Conservation (phyloP, 2,113 vertebrate genomes). For the Gambusia affinis region DNA sequence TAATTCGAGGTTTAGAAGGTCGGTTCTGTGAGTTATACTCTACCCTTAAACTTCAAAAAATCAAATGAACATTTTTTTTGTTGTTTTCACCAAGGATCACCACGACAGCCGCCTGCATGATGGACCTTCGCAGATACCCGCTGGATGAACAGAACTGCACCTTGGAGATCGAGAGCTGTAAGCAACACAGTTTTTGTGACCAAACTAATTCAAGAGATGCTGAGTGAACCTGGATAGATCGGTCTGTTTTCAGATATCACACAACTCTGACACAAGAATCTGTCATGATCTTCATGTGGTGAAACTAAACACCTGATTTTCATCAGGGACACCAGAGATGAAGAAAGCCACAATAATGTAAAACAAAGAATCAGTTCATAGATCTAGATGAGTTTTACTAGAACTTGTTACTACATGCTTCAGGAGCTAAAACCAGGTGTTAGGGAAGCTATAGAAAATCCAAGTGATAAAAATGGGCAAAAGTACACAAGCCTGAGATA, state of each 20-base stretch:
- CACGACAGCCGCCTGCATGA: conserved; percentile 96
- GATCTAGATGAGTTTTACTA: neutral
- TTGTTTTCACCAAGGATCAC: conserved; percentile 83
- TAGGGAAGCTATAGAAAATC: too few relatives aligned
- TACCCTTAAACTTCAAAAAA: neutral
- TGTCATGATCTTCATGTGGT: neutral
- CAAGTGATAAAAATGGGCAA: too few relatives aligned
- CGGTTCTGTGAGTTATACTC: neutral
- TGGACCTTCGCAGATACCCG: conserved; percentile 93
- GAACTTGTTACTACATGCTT: too few relatives aligned
- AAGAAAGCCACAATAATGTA: neutral
- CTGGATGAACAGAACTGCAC: conserved; percentile 96
- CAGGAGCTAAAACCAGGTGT: too few relatives aligned
- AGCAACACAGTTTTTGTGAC: conserved; percentile 57
- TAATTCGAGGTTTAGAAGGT: neutral
- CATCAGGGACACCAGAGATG: neutral
- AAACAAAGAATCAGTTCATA: neutral
- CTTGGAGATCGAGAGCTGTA: conserved; percentile 94
- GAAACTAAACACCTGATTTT: neutral
- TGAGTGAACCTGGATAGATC: neutral
- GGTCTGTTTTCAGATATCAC: neutral
- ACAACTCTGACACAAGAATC: neutral
- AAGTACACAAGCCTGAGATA: too few relatives aligned
- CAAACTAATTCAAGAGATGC: neutral
- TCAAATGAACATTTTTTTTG: neutral